Conservation (phyloP, 2,797 vertebrate genomes). For the Malurus splendens region DNA sequence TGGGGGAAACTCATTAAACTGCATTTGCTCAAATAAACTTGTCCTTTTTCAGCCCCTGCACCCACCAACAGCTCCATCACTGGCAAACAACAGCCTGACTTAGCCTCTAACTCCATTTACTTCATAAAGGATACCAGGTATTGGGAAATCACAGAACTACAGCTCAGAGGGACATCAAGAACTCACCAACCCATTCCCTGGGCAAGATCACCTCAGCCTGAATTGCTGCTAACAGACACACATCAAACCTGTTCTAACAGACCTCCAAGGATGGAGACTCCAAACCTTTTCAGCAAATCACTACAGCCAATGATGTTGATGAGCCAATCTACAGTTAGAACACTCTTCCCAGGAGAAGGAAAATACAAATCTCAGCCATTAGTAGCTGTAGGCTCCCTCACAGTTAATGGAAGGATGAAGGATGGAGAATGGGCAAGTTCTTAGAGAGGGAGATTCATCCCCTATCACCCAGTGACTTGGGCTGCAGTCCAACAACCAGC, state of each 20-base stretch:
- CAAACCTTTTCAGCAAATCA: not conserved
- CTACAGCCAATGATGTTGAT: not conserved
- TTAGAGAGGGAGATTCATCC: not conserved
- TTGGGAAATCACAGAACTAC: not conserved
- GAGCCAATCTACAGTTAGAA: not conserved
- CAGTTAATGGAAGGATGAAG: not conserved
- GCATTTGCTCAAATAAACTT: not conserved
- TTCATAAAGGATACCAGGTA: rapidly evolving
- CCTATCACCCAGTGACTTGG: not conserved
- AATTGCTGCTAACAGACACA: not conserved
- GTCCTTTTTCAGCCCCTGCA: not conserved
- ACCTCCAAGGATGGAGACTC: not conserved
- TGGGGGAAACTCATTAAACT: not conserved
- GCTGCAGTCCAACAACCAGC: not conserved
- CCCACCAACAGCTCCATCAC: not conserved
- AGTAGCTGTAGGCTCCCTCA: not conserved
- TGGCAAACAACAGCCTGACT: not conserved
- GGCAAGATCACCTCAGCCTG: not conserved
- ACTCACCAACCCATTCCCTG: rapidly evolving
- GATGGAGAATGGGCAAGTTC: not conserved
- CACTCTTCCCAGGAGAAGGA: not conserved
- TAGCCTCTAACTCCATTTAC: not conserved
- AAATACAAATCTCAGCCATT: not conserved
- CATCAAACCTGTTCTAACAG: not conserved
- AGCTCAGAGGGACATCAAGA: not conserved